These are phyloP conservation scores for Drosophila niveifrons DNA, from an alignment of 2,888 invertebrate genomes.

Conservation along the genomic window DNA sequence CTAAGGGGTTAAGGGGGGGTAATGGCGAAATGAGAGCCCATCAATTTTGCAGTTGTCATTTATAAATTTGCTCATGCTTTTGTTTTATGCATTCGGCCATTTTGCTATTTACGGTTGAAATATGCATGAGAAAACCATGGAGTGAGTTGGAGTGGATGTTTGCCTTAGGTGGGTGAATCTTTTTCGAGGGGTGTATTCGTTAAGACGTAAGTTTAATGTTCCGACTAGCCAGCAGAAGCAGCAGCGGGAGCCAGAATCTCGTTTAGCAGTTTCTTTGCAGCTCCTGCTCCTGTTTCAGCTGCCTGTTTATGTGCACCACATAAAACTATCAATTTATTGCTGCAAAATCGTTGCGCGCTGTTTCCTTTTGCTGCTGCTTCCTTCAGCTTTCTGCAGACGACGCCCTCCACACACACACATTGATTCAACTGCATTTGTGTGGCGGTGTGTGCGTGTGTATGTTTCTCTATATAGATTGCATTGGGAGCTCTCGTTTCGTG, in stretches of 20 bases:
- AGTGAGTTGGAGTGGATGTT: neutral
- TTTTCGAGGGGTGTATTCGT: constrained; percentile 3
- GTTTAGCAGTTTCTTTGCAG: constrained; percentile 15
- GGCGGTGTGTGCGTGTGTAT: neutral
- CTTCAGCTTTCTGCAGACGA: constrained; percentile 66
- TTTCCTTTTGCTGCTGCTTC: constrained; percentile 76
- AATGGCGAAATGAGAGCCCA: constrained; percentile 43
- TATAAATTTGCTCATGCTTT: constrained; percentile 70
- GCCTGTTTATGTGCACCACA: constrained; percentile 78
- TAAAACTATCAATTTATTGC: constrained; percentile 81
- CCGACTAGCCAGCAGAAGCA: constrained; percentile 20
- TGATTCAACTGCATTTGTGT: constrained; percentile 27
- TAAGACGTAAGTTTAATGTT: constrained; percentile 63
- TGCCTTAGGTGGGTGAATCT: neutral
- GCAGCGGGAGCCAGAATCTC: constrained; percentile 22
- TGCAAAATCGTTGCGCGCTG: constrained; percentile 81
- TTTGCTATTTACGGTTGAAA: constrained; percentile 59
- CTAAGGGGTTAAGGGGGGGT: neutral
- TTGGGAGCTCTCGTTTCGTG: constrained; percentile 73
- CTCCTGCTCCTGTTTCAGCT: constrained; percentile 16
- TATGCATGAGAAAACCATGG: constrained; percentile 43
- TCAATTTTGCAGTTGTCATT: constrained; percentile 71
- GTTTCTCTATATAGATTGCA: constrained; percentile 45
- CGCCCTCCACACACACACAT: constrained; percentile 40
- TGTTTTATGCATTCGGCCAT: constrained; percentile 65